These are phyloP conservation scores for Struthidea cinerea DNA, from an alignment of 2,113 vertebrate species.

Conservation along the genomic window DNA sequence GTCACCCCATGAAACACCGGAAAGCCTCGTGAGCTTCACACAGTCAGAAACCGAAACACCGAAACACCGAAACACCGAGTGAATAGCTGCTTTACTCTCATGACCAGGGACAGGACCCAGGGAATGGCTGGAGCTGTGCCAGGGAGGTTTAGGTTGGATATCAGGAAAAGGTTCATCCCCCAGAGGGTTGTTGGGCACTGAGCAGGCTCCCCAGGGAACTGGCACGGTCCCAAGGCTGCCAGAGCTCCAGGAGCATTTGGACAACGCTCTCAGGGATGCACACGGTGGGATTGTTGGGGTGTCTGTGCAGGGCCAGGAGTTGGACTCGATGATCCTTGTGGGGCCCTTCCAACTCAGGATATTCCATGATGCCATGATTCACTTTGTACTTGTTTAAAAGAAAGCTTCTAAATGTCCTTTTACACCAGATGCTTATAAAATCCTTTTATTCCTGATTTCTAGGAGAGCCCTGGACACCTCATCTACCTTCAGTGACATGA, in stretches of 20 bases:
- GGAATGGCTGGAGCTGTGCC: fast-evolving
- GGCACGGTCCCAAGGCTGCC: fast-evolving
- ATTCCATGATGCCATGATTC: not conserved
- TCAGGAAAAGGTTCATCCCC: not conserved
- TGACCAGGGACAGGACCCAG: not conserved
- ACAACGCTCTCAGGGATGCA: not conserved
- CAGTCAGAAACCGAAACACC: not conserved
- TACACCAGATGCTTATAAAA: not conserved
- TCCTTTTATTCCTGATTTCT: not conserved
- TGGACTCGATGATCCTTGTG: not conserved
- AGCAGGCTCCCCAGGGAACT: not conserved
- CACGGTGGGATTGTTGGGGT: not conserved
- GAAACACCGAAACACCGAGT: not conserved
- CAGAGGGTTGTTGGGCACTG: fast-evolving
- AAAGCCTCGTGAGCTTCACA: not conserved
- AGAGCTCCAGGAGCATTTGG: not conserved
- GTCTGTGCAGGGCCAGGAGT: not conserved
- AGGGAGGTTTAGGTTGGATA: not conserved
- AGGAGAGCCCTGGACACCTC: not conserved
- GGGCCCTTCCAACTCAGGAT: not conserved
- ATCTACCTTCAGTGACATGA: not conserved
- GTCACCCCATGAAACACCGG: not conserved
- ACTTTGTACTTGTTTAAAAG: not conserved
- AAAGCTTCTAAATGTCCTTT: not conserved
- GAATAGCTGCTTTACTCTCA: not conserved